Evolutionary conservation across 2,113 vertebrate species (phyloP).

Genomic region (Apodemus speciosus): DNA sequence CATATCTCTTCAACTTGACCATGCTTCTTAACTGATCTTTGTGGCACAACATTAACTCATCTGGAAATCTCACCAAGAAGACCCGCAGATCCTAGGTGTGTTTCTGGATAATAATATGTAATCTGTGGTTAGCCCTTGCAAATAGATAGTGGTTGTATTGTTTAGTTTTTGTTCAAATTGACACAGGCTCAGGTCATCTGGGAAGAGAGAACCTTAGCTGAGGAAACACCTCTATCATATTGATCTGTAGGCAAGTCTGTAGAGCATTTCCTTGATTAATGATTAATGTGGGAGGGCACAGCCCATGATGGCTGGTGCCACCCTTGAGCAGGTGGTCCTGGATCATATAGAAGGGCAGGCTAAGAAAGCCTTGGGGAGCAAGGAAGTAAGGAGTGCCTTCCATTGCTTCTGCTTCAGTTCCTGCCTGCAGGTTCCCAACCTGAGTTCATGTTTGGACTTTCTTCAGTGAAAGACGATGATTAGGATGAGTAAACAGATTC

Average conservation of each 20-base stretch:
- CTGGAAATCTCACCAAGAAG: neutral
- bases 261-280: neutral
- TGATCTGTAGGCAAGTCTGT: neutral
- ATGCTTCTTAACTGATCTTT: conserved; percentile 27
- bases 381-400: neutral
- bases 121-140: conserved; percentile 15
- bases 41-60: neutral
- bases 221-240: neutral
- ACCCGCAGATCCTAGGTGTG: neutral
- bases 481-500: neutral
- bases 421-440: neutral
- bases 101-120: neutral
- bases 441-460: neutral
- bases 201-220: neutral
- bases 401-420: neutral
- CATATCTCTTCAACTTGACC: conserved; percentile 18
- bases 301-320: neutral
- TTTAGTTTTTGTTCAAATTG: neutral
- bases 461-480: neutral
- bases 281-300: neutral
- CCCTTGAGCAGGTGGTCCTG: neutral
- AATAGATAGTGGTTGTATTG: neutral
- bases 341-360: neutral
- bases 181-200: neutral
- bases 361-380: neutral